phyloP scores from a whole-genome alignment of 2,888 invertebrate genomes.

The Zelleria hepariella region DNA sequence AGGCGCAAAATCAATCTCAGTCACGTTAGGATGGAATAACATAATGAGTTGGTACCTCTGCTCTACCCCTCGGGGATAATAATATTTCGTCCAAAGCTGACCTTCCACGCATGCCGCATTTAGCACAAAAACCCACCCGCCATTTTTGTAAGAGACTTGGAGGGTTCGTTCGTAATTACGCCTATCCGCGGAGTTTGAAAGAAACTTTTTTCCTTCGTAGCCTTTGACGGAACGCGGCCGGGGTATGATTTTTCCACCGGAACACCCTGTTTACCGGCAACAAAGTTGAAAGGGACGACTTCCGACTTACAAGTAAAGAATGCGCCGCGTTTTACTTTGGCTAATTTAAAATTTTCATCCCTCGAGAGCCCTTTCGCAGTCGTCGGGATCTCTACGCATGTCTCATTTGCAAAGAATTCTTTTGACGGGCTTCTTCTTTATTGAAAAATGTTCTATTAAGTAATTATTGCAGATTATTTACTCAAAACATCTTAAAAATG shows the following conservation, averaged over 20 bases:
- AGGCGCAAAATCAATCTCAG: no score
- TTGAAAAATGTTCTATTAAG: no score
- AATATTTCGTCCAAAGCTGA: neutral
- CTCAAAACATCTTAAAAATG: no score
- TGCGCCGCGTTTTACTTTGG: slow-evolving; percentile 14
- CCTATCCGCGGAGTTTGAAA: slow-evolving; percentile 11
- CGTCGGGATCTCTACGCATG: neutral
- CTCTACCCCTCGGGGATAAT: neutral
- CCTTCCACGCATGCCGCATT: neutral
- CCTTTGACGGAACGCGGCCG: slow-evolving; percentile 16
- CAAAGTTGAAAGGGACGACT: slow-evolving; percentile 18
- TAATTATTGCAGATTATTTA: no score
- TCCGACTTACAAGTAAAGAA: slow-evolving; percentile 14
- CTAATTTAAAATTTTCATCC: neutral
- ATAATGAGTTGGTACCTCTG: neutral
- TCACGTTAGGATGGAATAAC: no score
- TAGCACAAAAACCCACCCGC: neutral
- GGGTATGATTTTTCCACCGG: slow-evolving; percentile 17
- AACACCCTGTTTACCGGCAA: slow-evolving; percentile 15
- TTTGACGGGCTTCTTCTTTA: no score
- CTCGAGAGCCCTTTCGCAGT: neutral
- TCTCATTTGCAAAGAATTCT: neutral
- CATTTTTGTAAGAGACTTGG: neutral
- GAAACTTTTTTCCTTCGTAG: slow-evolving; percentile 14
- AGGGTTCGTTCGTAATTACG: slow-evolving; percentile 15